Evolutionary conservation across 2,113 vertebrate species (phyloP).

Genomic region (Cettia cetti): DNA sequence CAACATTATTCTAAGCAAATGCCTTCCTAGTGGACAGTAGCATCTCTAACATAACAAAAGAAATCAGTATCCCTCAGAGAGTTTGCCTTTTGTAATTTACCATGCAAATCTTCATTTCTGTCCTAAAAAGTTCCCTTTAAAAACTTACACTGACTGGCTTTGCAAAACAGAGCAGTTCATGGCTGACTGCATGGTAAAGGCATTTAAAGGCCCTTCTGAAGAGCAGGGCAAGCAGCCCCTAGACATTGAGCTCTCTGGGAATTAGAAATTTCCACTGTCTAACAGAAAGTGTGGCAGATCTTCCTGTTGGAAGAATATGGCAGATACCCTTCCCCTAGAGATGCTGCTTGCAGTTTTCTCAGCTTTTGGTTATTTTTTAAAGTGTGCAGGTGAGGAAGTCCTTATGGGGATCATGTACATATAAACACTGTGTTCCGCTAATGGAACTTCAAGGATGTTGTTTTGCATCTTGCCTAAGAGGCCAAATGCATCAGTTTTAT

Average conservation of each 20-base stretch:
- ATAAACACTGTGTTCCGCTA: not conserved
- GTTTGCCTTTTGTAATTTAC: not conserved
- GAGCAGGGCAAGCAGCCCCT: not conserved
- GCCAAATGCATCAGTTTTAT: slow-evolving; percentile 49
- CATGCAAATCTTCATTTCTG: not conserved
- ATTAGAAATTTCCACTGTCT: not conserved
- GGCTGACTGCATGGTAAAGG: not conserved
- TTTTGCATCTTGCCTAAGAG: slow-evolving; percentile 45
- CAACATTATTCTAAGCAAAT: not conserved
- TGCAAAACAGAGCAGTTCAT: not conserved
- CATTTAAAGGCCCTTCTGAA: not conserved
- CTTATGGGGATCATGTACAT: not conserved
- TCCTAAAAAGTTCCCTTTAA: not conserved
- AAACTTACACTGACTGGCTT: not conserved
- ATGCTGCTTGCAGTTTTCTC: not conserved
- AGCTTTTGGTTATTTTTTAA: not conserved
- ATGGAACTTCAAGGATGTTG: slow-evolving; percentile 68
- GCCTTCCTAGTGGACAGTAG: not conserved
- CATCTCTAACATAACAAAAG: not conserved
- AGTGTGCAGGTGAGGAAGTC: not conserved
- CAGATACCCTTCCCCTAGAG: not conserved
- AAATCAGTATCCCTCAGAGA: not conserved
- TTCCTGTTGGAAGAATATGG: not conserved
- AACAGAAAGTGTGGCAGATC: not conserved
- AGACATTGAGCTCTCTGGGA: not conserved